Evolutionary conservation across 2,888 invertebrate species (phyloP), one percentile per base, ranked within the genome.

Genomic region (Agrochola macilenta): DNA sequence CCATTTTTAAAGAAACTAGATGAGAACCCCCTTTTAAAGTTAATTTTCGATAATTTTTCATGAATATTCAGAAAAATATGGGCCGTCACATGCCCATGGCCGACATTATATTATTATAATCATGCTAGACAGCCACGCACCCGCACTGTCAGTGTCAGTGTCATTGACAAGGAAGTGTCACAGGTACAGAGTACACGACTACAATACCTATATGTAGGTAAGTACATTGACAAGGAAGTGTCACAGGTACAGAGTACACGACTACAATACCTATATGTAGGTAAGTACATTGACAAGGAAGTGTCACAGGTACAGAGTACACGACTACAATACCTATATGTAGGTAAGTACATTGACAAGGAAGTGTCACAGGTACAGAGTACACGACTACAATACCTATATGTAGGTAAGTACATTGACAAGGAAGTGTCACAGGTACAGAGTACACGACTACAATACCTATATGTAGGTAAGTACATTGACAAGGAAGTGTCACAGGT

Each of bases 231-330:
- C 23, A 52, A 60, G 81, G 81, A 61, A 78, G 20, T 39, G 26
- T 30, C 68, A 20, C 23, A n/a, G 17, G 26, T 8, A 30, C 58
- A 14, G 58, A 58, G 58, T 1, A n/a, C 43, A 30, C 12, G 11
- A 17, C 54, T 71, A 12, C 23, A 69, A 39, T 14, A 70, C 23
- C 17, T 57, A 9, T 20, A 35, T 0, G 11, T 39, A 57, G 8
- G 12, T 52, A n/a, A n/a, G n/a, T n/a, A n/a, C 78, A 65, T 52
- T 43, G 57, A 58, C 23, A 52, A 60, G 81, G 81, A 61, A 78
- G 20, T 39, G 26, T 30, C 68, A 20, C 23, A n/a, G 17, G 26
- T 8, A 30, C 58, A 14, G 58, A 58, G 58, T 1, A n/a, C 43
- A 30, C 12, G 11, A 17, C 54, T 71, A 12, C 23, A 69, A 39